Conservation (phyloP, 2,888 invertebrate genomes). For the Polia nebulosa region DNA sequence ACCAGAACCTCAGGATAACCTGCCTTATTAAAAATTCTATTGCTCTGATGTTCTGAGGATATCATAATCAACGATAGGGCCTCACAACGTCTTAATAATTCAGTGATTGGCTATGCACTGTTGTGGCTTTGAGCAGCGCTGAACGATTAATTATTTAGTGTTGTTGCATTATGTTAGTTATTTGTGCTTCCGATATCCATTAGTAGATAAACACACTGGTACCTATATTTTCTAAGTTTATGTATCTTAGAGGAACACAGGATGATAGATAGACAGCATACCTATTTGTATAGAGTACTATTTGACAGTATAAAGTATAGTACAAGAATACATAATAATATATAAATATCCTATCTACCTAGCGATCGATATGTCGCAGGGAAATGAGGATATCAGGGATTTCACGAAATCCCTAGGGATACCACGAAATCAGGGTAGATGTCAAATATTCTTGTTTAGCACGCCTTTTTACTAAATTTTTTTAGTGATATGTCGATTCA, state of each 20-base stretch:
- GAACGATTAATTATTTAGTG: conserved; percentile 35
- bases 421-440: too few relatives aligned
- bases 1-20: neutral
- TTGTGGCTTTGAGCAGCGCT: conserved; percentile 19
- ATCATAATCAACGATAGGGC: conserved; percentile 17
- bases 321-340: too few relatives aligned
- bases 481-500: too few relatives aligned
- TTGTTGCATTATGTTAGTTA: conserved; percentile 21
- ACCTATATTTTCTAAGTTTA: neutral
- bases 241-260: neutral
- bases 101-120: conserved; percentile 35
- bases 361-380: too few relatives aligned
- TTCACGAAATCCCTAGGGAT: too few relatives aligned
- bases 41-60: conserved; percentile 15
- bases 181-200: conserved; percentile 27
- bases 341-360: too few relatives aligned
- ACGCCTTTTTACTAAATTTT: too few relatives aligned
- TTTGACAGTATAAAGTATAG: too few relatives aligned
- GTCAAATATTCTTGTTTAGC: too few relatives aligned
- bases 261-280: neutral
- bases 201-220: neutral
- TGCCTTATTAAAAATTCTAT: neutral
- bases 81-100: conserved; percentile 33
- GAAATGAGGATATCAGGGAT: too few relatives aligned
- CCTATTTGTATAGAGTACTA: too few relatives aligned